Percentiles rank a stretch among this genome's conserved stretches.
Conservation (phyloP, 2,797 vertebrate species). For the Eospalax fontanierii region DNA sequence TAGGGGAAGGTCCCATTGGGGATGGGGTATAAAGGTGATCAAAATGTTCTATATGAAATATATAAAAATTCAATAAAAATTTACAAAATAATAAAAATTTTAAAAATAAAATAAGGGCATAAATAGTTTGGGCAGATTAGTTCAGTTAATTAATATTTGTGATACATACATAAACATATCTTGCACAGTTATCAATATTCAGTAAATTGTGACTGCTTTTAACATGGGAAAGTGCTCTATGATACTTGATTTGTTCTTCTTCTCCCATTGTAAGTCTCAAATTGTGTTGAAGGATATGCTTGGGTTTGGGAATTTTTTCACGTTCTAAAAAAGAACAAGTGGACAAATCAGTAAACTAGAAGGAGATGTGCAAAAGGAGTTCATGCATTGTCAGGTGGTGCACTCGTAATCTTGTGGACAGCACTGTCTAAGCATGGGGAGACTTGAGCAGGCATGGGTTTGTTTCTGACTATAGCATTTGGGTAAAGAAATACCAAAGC, state of each 20-base stretch:
- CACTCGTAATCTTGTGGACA: neutral
- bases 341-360: neutral
- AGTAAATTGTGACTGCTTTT: slow-evolving; percentile 35
- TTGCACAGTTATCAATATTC: neutral
- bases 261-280: slow-evolving; percentile 55
- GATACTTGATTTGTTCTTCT: neutral
- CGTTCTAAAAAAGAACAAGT: too few species aligned
- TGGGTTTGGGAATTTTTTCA: neutral
- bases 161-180: neutral
- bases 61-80: too few species aligned
- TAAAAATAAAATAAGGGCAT: slow-evolving; percentile 39
- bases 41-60: too few species aligned
- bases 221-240: neutral
- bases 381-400: neutral
- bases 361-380: neutral
- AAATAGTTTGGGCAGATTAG: neutral
- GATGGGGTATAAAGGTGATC: too few species aligned
- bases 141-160: neutral
- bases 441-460: neutral
- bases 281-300: slow-evolving; percentile 16
- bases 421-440: neutral
- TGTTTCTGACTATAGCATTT: neutral
- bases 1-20: too few species aligned
- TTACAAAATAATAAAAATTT: too few species aligned
- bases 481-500: neutral